Conservation (phyloP, 2,797 vertebrate genomes). For the Cryptoprocta ferox region DNA sequence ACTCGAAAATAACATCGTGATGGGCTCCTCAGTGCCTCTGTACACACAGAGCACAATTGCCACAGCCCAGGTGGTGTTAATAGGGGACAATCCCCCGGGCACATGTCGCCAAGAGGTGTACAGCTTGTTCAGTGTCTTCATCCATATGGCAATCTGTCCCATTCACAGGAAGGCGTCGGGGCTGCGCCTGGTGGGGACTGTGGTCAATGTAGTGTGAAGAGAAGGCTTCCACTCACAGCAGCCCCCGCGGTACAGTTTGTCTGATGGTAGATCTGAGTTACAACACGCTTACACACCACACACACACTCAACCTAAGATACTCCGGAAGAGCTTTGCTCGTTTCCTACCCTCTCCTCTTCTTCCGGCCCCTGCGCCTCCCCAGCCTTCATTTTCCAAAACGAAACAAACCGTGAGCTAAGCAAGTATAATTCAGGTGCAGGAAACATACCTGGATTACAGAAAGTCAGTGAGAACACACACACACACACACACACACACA, state of each 20-base stretch:
- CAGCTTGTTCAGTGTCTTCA: slow-evolving; percentile 93
- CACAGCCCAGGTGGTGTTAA: slow-evolving; percentile 93
- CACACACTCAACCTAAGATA: slow-evolving; percentile 63
- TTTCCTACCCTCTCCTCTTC: neutral
- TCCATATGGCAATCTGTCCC: slow-evolving; percentile 95
- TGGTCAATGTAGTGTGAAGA: slow-evolving; percentile 88
- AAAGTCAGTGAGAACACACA: slow-evolving; percentile 73
- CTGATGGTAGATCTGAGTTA: slow-evolving; percentile 85
- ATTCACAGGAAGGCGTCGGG: slow-evolving; percentile 88
- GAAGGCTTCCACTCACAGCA: slow-evolving; percentile 82
- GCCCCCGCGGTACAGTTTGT: slow-evolving; percentile 86
- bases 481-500: neutral
- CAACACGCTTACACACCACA: slow-evolving; percentile 60
- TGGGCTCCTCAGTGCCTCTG: slow-evolving; percentile 85
- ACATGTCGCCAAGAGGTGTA: slow-evolving; percentile 93
- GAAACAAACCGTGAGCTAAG: slow-evolving; percentile 62
- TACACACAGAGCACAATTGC: slow-evolving; percentile 85
- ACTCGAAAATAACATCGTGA: slow-evolving; percentile 84
- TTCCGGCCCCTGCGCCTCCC: neutral
- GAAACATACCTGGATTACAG: slow-evolving; percentile 77
- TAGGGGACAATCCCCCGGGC: slow-evolving; percentile 96
- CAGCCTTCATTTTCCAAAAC: slow-evolving; percentile 74
- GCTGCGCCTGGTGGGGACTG: slow-evolving; percentile 86
- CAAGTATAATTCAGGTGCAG: slow-evolving; percentile 78
- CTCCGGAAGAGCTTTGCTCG: slow-evolving; percentile 74